phyloP scores from a whole-genome alignment of 2,797 vertebrate genomes.

The Carduelis carduelis region DNA sequence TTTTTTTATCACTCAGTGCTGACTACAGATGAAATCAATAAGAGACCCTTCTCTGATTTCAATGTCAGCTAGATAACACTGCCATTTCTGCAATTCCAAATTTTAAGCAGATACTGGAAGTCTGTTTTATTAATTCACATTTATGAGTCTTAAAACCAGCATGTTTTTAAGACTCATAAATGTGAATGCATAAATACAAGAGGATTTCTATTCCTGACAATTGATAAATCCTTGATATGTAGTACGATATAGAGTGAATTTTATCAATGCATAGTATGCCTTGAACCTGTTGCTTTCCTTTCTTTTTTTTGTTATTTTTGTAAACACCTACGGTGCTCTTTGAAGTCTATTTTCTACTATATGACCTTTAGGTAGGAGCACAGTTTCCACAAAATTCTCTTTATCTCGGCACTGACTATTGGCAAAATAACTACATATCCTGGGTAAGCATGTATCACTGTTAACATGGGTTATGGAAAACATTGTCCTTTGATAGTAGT shows the following conservation, averaged over 20 bases:
- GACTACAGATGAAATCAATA: not conserved
- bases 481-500: not conserved
- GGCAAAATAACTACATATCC: not conserved
- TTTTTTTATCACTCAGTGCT: not conserved
- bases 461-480: not conserved
- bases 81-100: not conserved
- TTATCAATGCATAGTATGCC: not conserved
- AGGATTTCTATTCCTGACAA: not conserved
- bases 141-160: not conserved
- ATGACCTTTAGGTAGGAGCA: not conserved
- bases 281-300: not conserved
- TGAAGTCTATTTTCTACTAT: not conserved
- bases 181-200: not conserved
- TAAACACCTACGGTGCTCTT: not conserved
- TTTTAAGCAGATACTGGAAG: not conserved
- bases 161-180: not conserved
- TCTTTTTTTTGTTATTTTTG: not conserved
- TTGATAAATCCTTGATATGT: not conserved
- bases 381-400: not conserved
- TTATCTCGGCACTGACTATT: not conserved
- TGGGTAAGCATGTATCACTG: not conserved
- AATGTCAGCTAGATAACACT: not conserved
- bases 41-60: not conserved
- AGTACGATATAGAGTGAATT: not conserved
- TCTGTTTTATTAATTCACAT: not conserved